These are phyloP conservation scores for Trachurus trachurus DNA, from an alignment of 2,797 vertebrate genomes.

Conservation along the genomic window DNA sequence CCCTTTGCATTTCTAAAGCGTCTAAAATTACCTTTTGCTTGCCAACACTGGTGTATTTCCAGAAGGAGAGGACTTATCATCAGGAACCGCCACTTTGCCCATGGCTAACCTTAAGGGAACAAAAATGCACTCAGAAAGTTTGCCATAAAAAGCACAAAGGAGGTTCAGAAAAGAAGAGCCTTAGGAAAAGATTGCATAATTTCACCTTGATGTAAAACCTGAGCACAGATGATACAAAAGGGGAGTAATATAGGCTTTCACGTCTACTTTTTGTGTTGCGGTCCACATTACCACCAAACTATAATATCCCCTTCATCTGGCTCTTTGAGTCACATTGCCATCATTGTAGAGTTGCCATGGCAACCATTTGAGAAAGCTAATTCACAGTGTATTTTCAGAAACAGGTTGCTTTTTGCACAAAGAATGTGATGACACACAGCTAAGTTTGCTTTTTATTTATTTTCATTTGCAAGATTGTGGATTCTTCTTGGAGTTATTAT, in stretches of 20 bases:
- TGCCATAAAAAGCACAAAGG: constrained; percentile 56
- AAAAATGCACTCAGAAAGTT: constrained; percentile 56
- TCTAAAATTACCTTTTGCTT: constrained; percentile 60
- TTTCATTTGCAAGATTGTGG: neutral
- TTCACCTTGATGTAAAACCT: constrained; percentile 59
- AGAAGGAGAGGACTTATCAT: constrained; percentile 58
- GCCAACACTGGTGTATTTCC: constrained; percentile 54
- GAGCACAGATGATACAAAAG: constrained; percentile 45
- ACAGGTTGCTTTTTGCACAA: constrained; percentile 30
- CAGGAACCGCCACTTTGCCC: constrained; percentile 64
- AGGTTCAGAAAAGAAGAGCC: constrained; percentile 49
- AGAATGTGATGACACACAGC: neutral
- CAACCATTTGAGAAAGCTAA: constrained; percentile 48
- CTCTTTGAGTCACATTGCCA: constrained; percentile 40
- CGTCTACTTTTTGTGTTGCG: constrained; percentile 27
- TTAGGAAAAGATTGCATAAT: constrained; percentile 53
- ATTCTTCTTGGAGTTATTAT: constrained; percentile 1
- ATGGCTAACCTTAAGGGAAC: constrained; percentile 68
- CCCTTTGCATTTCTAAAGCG: constrained; percentile 35
- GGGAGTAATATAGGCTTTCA: constrained; percentile 32
- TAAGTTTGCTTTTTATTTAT: neutral
- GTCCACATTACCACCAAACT: constrained; percentile 18
- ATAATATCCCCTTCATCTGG: constrained; percentile 21
- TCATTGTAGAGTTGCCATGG: constrained; percentile 48
- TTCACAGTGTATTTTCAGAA: constrained; percentile 35